Percentiles rank a stretch among this genome's conserved stretches.
Evolutionary conservation across 2,888 invertebrate genomes (phyloP).

Genomic region (Heteromyza rotundicornis): DNA sequence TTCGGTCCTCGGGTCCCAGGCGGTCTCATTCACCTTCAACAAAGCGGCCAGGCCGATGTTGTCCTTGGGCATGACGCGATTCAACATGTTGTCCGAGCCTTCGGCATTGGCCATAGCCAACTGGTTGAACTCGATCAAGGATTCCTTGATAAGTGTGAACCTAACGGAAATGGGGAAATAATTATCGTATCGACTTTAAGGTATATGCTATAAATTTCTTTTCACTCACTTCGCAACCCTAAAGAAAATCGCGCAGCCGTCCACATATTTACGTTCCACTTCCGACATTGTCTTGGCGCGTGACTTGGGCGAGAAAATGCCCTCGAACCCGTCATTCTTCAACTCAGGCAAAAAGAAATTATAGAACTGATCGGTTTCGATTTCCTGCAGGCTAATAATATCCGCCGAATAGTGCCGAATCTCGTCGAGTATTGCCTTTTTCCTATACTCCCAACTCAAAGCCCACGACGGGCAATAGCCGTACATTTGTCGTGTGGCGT

Average conservation of each 20-base stretch:
- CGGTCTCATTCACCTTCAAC: slow-evolving; percentile 91
- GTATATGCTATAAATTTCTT: too few relatives aligned
- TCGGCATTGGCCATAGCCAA: slow-evolving; percentile 98
- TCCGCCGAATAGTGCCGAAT: slow-evolving; percentile 96
- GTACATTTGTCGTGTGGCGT: slow-evolving; percentile 98
- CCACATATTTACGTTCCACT: slow-evolving; percentile 95
- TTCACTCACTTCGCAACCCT: slow-evolving; percentile 83
- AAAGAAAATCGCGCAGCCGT: slow-evolving; percentile 99
- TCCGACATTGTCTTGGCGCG: slow-evolving; percentile 98
- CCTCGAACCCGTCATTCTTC: slow-evolving; percentile 88
- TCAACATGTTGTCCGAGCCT: slow-evolving; percentile 97
- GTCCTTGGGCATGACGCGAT: slow-evolving; percentile 98
- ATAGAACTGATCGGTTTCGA: slow-evolving; percentile 98
- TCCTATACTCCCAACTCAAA: slow-evolving; percentile 97
- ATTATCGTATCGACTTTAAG: too few relatives aligned
- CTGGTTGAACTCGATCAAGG: slow-evolving; percentile 97
- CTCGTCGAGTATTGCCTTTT: slow-evolving; percentile 95
- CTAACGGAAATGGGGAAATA: slow-evolving; percentile 68
- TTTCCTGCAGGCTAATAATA: slow-evolving; percentile 95
- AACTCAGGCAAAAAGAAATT: slow-evolving; percentile 95
- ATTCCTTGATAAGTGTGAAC: slow-evolving; percentile 93
- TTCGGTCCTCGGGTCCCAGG: slow-evolving; percentile 89
- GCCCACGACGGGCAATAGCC: slow-evolving; percentile 99
- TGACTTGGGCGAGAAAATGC: slow-evolving; percentile 97
- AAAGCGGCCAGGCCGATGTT: slow-evolving; percentile 97